Percentiles rank a stretch among this genome's conserved stretches.
Conservation (phyloP, 2,888 invertebrate species). For the Leptinotarsa rubiginosa region DNA sequence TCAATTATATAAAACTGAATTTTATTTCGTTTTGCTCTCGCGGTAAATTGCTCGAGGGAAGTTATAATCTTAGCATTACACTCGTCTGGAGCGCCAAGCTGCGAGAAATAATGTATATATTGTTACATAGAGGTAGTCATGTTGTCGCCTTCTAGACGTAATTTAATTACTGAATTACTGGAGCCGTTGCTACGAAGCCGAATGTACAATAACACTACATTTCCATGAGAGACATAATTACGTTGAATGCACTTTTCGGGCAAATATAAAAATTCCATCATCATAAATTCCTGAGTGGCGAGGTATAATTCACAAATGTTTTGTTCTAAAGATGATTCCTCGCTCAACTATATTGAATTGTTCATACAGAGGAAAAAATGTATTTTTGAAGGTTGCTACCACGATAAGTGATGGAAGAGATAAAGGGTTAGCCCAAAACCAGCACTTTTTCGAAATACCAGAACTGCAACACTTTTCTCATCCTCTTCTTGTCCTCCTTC, state of each 20-base stretch:
- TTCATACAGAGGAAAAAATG: too few relatives aligned
- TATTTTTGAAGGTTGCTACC: neutral
- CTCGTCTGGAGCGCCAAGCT: constrained; percentile 48
- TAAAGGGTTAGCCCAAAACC: too few relatives aligned
- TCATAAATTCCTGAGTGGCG: constrained; percentile 5
- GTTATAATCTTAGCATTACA: constrained; percentile 50
- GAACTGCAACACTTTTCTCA: too few relatives aligned
- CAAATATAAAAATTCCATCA: constrained; percentile 31
- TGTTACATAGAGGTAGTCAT: constrained; percentile 41
- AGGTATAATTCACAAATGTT: neutral
- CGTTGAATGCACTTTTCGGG: constrained; percentile 30
- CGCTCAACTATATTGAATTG: too few relatives aligned
- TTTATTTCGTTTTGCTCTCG: constrained; percentile 35
- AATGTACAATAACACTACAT: constrained; percentile 38
- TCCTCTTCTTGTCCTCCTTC: too few relatives aligned
- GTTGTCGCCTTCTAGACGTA: constrained; percentile 39
- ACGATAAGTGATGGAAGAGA: too few relatives aligned
- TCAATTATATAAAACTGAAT: constrained; percentile 33
- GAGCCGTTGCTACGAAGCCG: constrained; percentile 34
- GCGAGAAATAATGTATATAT: constrained; percentile 39
- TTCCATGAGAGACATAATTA: constrained; percentile 37
- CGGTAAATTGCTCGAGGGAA: constrained; percentile 49
- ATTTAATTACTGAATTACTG: constrained; percentile 45
- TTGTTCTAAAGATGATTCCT: neutral
- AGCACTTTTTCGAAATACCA: too few relatives aligned